Evolutionary conservation across 2,797 vertebrate genomes (phyloP).

Genomic region (Tokudaia muenninki): DNA sequence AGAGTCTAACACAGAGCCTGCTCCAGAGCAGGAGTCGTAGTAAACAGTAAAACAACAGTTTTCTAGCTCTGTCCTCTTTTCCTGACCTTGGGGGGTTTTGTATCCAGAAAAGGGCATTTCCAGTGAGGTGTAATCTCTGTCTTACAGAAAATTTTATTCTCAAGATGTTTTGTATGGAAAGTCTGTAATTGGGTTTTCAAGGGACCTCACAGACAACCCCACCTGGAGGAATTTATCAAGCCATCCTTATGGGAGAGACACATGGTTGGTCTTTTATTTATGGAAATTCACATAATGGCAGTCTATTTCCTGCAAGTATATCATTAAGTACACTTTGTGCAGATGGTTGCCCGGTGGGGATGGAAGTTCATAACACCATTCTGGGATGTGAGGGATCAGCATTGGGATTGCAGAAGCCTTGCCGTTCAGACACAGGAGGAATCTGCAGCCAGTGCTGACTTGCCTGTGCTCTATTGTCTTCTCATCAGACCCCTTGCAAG

Average conservation of each 20-base stretch:
- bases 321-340: not conserved
- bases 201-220: constrained; percentile 3
- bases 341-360: not conserved
- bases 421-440: not conserved
- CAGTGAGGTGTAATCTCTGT: constrained; percentile 42
- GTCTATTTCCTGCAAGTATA: not conserved
- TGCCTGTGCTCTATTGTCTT: not conserved
- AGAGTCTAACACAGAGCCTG: not conserved
- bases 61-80: not conserved
- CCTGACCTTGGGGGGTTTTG: not conserved
- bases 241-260: not conserved
- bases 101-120: not conserved
- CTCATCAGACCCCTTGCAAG: not conserved
- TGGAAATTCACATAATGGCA: not conserved
- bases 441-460: not conserved
- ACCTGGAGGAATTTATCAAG: constrained; percentile 27
- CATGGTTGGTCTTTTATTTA: not conserved
- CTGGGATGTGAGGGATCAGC: not conserved
- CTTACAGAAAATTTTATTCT: constrained; percentile 9
- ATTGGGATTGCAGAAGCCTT: not conserved
- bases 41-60: constrained; percentile 3
- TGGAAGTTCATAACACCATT: not conserved
- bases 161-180: constrained; percentile 31
- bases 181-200: not conserved
- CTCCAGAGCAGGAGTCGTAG: not conserved